Evolutionary conservation across 2,113 vertebrate species (phyloP), one percentile per base, ranked within the genome.

Genomic region (Tamias sibiricus): DNA sequence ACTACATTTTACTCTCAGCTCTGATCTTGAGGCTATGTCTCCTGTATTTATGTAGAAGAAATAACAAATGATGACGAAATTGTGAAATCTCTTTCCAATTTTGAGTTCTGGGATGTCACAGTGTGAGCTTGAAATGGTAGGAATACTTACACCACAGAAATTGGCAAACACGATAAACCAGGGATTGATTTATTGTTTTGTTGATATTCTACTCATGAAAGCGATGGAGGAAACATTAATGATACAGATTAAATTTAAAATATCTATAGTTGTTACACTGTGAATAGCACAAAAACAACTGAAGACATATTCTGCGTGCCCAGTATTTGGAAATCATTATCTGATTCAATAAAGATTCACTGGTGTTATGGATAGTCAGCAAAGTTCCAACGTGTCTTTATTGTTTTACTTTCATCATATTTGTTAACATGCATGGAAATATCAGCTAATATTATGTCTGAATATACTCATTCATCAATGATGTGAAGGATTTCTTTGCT

Each of bases 71-170:
- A 44, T 20, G 28, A 66, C 66, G 30, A 62, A 32, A 35, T 44
- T 44, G 37, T 6, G 54, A 12, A 47, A 76, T 11, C 47, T 79
- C 54, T 75, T 91, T 69, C 77, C 6, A 57, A 47, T 12, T 52
- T 79, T 52, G 7, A 26, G 1, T 32, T 30, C 37, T 80, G 12
- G 11, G 37, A 42, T 16, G 9, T 81, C 59, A 62, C 72, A 16
- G 24, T 30, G 17, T 17, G 30, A 69, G 20, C 12, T 57, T 94
- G 85, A 82, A 32, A 22, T 13, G 8, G 37, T 57, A 24, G 12
- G 32, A n/a, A 52, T 90, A 37, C 26, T 93, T 91, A 87, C 14
- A 79, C 19, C 19, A 32, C 22, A 54, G 86, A 96, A 90, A 83
- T 47, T 81, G 32, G 42, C 22, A 76, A 80, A 89, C 12, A 22